Evolutionary conservation across 2,113 vertebrate species (phyloP).

Genomic region (Lepus americanus): DNA sequence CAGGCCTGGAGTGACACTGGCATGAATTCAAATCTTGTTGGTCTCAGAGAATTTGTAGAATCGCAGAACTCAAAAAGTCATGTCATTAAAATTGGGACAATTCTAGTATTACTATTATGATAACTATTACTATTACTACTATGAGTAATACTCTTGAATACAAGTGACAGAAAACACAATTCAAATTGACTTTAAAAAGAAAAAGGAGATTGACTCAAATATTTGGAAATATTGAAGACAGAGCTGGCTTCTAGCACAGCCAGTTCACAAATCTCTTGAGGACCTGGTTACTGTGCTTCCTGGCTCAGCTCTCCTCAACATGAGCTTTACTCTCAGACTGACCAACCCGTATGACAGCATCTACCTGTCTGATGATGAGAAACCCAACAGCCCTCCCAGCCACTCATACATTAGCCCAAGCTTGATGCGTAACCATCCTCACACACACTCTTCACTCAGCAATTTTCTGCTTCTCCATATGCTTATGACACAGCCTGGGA

Average conservation of each 20-base stretch:
- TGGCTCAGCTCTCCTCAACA: not conserved
- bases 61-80: not conserved
- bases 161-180: slow-evolving; percentile 5
- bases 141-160: not conserved
- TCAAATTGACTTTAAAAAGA: not conserved
- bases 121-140: not conserved
- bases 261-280: not conserved
- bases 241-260: not conserved
- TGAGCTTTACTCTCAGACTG: not conserved
- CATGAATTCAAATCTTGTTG: not conserved
- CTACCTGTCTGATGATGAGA: not conserved
- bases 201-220: not conserved
- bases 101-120: no score
- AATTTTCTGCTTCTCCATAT: not conserved
- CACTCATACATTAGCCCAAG: not conserved
- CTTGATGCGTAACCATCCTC: rapidly evolving
- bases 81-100: not conserved
- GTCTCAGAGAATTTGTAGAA: not conserved
- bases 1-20: not conserved
- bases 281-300: not conserved
- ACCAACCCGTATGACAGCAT: not conserved
- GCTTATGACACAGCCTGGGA: rapidly evolving
- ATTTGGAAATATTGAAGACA: not conserved
- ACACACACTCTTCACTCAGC: not conserved
- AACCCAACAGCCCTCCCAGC: not conserved